Base-by-base conservation (phyloP, 2,888 invertebrate genomes). In the Coelopa pilipes region DNA sequence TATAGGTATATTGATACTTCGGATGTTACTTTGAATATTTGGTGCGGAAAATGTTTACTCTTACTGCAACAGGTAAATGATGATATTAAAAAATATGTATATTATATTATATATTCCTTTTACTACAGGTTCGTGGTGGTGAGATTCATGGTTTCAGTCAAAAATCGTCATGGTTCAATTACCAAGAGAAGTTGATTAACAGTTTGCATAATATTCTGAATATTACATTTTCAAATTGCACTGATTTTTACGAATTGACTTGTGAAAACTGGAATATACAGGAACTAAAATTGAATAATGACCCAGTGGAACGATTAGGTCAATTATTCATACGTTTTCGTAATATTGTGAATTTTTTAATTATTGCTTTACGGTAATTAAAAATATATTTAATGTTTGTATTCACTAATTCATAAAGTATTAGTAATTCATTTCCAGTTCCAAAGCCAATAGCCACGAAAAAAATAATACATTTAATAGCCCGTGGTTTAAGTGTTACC, bases 381-480 rank as follows among this genome's bases (percentile, higher is more conserved):
- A 11, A 49, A 4, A 62, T 57, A 47, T 34, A 19, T 19, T 12
- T 67, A 34, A 4, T 13, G 34, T 63, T 63, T 45, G 4, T 63
- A n/a, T n/a, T 7, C 47, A 15, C 15, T 47, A 17, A 60, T 12
- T 21, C 34, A 34, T 34, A 7, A 34, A 4, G 11, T 34, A 17
- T 66, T 49, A 84, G 83, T 17, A 81, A 85, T 59, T 84, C 86
- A 0, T 86, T 82, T 76, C 82, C 86, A 10, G 82, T 82, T 0
- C 59, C 82, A 5, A 86, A 86, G 68, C 75, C 79, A 0, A 77
- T 86, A 10, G 72, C 79, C 70, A 78, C 83, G 5, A 81, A 80
- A 65, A 80, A 81, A 67, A 78, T 86, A 19, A 66, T 86, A 3
- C 80, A 81, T 66, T 50, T 86, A 1, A 79, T 86, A 24, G 74